Base-by-base conservation (phyloP, 2,888 invertebrate genomes). In the Taphrorychus bicolor region DNA sequence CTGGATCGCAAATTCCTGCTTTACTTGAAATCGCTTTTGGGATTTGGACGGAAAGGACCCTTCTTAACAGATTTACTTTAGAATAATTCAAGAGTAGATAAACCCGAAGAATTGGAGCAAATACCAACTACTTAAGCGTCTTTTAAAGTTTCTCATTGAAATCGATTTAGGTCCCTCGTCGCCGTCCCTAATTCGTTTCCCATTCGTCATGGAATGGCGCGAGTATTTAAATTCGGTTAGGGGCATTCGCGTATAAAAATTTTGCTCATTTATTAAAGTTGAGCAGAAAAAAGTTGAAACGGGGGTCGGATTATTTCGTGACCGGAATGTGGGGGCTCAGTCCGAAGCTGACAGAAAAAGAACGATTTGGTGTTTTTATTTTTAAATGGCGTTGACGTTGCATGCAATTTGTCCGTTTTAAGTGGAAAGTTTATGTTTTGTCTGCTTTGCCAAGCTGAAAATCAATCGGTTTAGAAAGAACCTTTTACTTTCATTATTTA, bases 291-390 rank as follows among this genome's bases (percentile, higher is more conserved):
- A 66, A 59, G 66, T 66, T 54, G 59, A 68, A 62, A 57, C 32
- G 62, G 45, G n/a, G n/a, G n/a, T 42, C 61, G 24, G 52, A 68
- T 59, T 59, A 63, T 58, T 68, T 40, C 68, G 68, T 68, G 68
- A 68, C 68, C 42, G 59, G 68, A 68, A 68, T 68, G 53, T 68
- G 56, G 68, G n/a, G n/a, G n/a, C 63, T 68, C 63, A 68, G 59
- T 63, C 58, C 52, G 40, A 59, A 68, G 40, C 68, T 68, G 68
- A 59, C 68, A 61, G 67, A 62, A 62, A 59, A 62, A 67, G 32
- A 32, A 62, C 58, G 40, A 56, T 66, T 66, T 40, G 58, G 48
- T 53, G 59, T 59, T 65, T 65, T 59, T 65, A 53, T 65, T 66
- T n/a, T 66, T 66, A 61, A 66, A 42, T 18, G 51, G 53, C 3